Conservation (phyloP, 2,797 vertebrate species). For the Zalophus californianus region DNA sequence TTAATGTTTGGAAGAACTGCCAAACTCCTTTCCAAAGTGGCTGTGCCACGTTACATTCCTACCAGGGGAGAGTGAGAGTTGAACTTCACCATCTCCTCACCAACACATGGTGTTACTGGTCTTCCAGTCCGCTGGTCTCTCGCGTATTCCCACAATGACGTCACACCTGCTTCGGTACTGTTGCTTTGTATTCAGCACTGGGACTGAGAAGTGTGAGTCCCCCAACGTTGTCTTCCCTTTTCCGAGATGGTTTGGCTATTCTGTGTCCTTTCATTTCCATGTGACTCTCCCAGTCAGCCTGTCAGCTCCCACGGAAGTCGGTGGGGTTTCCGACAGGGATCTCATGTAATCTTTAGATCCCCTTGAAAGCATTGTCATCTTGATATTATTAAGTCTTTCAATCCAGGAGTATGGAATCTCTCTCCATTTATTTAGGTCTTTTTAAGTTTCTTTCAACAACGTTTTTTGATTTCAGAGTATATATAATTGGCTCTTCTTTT, state of each 20-base stretch:
- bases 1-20: neutral
- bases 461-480: neutral
- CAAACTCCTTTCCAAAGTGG: neutral
- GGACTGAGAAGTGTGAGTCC: fast-evolving
- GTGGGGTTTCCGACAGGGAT: neutral
- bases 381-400: neutral
- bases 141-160: fast-evolving
- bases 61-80: fast-evolving
- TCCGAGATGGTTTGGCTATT: neutral
- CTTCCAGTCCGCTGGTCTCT: fast-evolving
- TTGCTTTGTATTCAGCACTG: too few relatives aligned
- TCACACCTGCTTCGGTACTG: fast-evolving
- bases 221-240: neutral
- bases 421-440: neutral
- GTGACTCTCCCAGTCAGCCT: neutral
- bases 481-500: neutral
- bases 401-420: neutral
- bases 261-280: neutral
- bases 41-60: too few relatives aligned
- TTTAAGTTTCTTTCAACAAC: neutral
- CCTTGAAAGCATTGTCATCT: neutral
- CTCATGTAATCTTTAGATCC: neutral
- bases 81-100: neutral
- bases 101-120: fast-evolving
- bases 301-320: neutral